Conservation (phyloP, 30 jellyfish, hydroid and myxozoan species). For the Sanderia malayensis region DNA sequence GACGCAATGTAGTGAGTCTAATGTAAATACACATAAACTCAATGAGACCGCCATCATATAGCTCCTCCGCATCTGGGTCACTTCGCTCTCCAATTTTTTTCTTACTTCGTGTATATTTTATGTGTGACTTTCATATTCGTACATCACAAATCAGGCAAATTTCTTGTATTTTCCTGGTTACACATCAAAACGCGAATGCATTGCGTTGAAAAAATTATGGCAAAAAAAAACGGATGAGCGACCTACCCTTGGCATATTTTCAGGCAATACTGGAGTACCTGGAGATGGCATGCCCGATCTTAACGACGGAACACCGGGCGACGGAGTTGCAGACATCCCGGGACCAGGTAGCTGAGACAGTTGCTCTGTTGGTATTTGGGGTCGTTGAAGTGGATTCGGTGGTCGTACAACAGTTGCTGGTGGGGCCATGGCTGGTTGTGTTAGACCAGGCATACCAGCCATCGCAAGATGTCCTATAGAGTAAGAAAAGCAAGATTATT, state of each 20-base stretch:
- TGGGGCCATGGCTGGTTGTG: neutral
- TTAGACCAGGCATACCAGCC: neutral
- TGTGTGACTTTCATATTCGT: too few species aligned
- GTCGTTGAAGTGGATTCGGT: neutral
- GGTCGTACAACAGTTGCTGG: neutral
- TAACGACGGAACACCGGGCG: neutral
- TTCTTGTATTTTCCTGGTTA: too few species aligned
- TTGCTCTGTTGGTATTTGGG: neutral
- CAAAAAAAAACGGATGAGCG: too few species aligned
- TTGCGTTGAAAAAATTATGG: too few species aligned
- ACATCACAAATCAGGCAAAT: too few species aligned
- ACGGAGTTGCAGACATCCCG: neutral
- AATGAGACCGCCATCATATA: neutral
- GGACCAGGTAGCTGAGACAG: neutral
- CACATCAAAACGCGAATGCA: too few species aligned
- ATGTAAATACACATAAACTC: too few species aligned
- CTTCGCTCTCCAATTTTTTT: too few species aligned
- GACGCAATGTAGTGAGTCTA: too few species aligned
- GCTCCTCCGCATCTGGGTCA: neutral
- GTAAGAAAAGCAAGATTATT: neutral
- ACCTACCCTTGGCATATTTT: too few species aligned
- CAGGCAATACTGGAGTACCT: slow-evolving; percentile 1
- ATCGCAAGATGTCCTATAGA: neutral
- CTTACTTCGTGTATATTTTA: too few species aligned
- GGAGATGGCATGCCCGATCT: neutral